Percentiles rank a stretch among this genome's conserved stretches.
Evolutionary conservation across 2,888 invertebrate genomes (phyloP).

Genomic region (Thalpophila matura): DNA sequence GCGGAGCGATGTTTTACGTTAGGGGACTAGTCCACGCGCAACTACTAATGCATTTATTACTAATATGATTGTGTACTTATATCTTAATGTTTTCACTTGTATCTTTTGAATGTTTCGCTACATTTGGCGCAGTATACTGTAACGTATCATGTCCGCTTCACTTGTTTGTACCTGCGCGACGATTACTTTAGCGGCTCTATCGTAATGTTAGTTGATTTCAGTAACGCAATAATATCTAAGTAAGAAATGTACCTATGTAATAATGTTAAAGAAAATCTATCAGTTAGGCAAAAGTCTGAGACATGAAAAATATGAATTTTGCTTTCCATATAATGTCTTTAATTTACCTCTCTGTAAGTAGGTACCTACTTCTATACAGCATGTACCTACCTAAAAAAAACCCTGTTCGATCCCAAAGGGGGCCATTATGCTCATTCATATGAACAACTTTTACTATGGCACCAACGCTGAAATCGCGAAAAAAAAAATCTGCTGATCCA

Average conservation of each 20-base stretch:
- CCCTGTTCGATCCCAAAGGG: no score
- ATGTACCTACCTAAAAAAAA: no score
- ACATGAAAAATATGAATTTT: conserved; percentile 83
- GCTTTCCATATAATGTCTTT: conserved; percentile 76
- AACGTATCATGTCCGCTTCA: conserved; percentile 37
- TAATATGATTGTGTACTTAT: conserved; percentile 47
- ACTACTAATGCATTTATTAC: conserved; percentile 62
- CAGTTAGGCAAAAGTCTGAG: conserved; percentile 88
- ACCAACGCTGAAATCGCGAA: no score
- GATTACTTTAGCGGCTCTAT: conserved; percentile 56
- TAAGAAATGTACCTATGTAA: conserved; percentile 70
- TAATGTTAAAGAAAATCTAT: conserved; percentile 80
- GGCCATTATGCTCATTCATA: no score
- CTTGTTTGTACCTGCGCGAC: conserved; percentile 25
- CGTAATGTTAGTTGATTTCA: conserved; percentile 68
- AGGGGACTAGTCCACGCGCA: conserved; percentile 48
- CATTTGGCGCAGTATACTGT: conserved; percentile 16
- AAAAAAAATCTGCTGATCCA: no score
- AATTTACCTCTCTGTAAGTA: conserved; percentile 43
- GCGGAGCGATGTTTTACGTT: neutral
- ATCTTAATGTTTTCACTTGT: conserved; percentile 52
- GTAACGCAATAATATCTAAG: conserved; percentile 71
- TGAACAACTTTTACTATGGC: no score
- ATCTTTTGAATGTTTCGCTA: conserved; percentile 36
- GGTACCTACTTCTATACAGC: no score